Base-by-base conservation (phyloP, 2,888 invertebrate genomes). In the Euphydryas editha region DNA sequence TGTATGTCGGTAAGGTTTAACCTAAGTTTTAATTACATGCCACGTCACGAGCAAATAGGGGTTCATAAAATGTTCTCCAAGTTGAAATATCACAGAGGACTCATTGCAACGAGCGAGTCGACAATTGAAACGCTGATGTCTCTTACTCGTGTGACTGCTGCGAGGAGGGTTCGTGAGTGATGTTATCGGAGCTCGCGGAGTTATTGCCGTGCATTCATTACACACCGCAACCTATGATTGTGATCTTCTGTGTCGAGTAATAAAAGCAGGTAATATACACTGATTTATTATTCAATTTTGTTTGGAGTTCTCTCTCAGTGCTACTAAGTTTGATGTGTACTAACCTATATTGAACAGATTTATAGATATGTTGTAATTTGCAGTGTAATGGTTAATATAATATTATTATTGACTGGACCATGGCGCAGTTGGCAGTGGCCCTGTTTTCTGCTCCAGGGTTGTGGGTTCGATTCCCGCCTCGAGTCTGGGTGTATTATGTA, bases 121-220 rank as follows among this genome's bases (percentile, higher is more conserved):
- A 83, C 81, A 83, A 81, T 81, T 76, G 81, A 77, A 81, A 80
- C 70, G 79, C 79, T 80, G 79, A 82, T 77, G 75, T 74, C 73
- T 76, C 69, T 65, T 75, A 73, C 77, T 76, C 75, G 66, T 59
- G 58, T 54, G 54, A 54, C 30, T 54, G 36, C 54, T 36, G 10
- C 18, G 18, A 54, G 17, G 54, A 54, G 54, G 30, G 30, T 24
- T 54, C 8, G 49, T 51, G 49, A 51, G 24, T 51, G 24, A 51
- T 51, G 24, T 15, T 51, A 51, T 51, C 54, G 10, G 30, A 36
- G 54, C 54, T 24, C 30, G 36, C 36, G 36, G 54, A 54, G 30
- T 54, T 54, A 54, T 54, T 54, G 54, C 54, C 15, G 36, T 36
- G 54, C 36, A 36, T 54, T 54, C 54, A 54, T 54, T 54, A 54